Base-by-base conservation (phyloP, 2,888 invertebrate species). In the Agrotis puta region DNA sequence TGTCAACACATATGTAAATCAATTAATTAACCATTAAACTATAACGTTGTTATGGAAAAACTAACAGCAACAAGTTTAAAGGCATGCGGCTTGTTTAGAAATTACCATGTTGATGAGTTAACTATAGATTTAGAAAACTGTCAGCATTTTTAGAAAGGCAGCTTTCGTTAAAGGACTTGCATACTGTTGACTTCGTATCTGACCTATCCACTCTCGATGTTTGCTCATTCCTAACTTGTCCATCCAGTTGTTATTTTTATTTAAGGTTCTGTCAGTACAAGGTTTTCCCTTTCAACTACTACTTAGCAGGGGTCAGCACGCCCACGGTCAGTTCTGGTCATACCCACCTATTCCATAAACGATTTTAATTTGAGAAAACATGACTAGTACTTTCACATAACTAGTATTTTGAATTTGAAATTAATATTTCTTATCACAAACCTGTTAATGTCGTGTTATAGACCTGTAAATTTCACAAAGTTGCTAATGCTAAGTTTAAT, bases 271-370 rank as follows among this genome's bases (percentile, higher is more conserved):
- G 68, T 71, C 43, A 50, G 59, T 68, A 54, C 84, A 69, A 85
- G 82, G 65, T 90, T 79, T 91, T 91, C 89, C 85, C 89, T 87
- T 88, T 88, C 86, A 84, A 84, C 79, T 75, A 77, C 79, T n/a
- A 65, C 74, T 69, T 73, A 63, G 75, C 74, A 73, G 47, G 72
- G 85, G 85, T 86, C 82, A 86, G 58, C 66, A 66, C 64, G 72
- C 76, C 78, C 69, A 73, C 70, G 67, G 64, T 72, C 54, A 73
- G 64, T 66, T 64, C 68, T 75, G 68, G 66, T 67, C 56, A 76
- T 67, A 71, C 80, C 73, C 70, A 20, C 71, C 70, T 57, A 70
- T 64, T 59, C 74, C 70, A 74, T 79, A 80, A 78, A 61, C 45
- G 69, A 69, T 72, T 68, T 68, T 80, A 79, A 83, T 81, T 73